Conservation (phyloP, 2,888 invertebrate genomes). For the Gordius sp. region DNA sequence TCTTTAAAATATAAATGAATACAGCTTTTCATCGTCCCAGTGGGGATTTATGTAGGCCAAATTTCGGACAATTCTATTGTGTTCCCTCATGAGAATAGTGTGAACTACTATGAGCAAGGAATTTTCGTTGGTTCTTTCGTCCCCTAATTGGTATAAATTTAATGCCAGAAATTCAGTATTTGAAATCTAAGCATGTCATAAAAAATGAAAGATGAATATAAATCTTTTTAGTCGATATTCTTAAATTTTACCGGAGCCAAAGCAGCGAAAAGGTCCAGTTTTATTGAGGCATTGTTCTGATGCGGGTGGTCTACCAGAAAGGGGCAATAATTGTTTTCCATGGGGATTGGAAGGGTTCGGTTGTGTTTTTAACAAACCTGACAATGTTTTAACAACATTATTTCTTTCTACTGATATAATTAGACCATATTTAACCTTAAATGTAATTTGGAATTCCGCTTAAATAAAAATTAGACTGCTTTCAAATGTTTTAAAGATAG, state of each 20-base stretch:
- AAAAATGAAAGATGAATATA: too few relatives aligned
- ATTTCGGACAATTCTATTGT: neutral
- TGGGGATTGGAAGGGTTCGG: neutral
- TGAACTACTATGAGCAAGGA: neutral
- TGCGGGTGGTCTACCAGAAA: neutral
- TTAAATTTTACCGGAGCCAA: neutral
- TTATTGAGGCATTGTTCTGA: conserved; percentile 12
- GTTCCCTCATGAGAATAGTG: neutral
- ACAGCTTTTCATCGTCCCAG: conserved; percentile 19
- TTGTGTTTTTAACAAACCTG: neutral
- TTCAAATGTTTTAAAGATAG: too few relatives aligned
- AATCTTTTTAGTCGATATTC: too few relatives aligned
- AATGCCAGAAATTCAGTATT: too few relatives aligned
- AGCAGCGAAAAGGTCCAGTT: neutral
- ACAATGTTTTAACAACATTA: neutral
- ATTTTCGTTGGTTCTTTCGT: conserved; percentile 1
- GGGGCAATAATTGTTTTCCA: neutral
- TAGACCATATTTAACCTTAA: too few relatives aligned
- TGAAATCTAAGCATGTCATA: too few relatives aligned
- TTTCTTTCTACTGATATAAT: neutral
- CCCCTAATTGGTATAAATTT: too few relatives aligned
- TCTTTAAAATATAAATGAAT: too few relatives aligned
- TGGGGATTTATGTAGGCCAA: neutral
- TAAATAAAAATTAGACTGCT: too few relatives aligned
- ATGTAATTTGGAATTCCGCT: too few relatives aligned